These are phyloP conservation scores for Drosophila aff. DNA, from an alignment of 1,140 invertebrate genomes.

Conservation along the genomic window DNA sequence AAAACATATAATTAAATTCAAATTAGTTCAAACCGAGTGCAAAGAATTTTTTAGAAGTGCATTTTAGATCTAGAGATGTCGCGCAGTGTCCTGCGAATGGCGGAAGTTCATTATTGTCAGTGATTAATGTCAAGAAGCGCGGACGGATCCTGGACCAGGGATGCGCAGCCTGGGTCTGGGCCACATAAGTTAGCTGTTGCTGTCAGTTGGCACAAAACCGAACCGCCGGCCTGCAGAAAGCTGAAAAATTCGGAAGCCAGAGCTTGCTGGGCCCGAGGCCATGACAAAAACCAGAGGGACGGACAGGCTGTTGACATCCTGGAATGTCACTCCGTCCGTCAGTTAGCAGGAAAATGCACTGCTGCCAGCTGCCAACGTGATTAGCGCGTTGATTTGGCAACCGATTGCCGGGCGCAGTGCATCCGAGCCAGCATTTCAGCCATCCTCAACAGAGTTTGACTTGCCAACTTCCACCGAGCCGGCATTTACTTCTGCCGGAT, in stretches of 20 bases:
- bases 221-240: slow-evolving; percentile 1
- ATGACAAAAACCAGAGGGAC: slow-evolving; percentile 3
- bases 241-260: slow-evolving; percentile 20
- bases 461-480: slow-evolving; percentile 30
- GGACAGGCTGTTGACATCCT: slow-evolving; percentile 55
- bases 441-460: slow-evolving; percentile 38
- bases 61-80: slow-evolving; percentile 36
- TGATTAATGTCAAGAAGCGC: slow-evolving; percentile 79
- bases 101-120: slow-evolving; percentile 85
- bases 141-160: slow-evolving; percentile 2
- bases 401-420: slow-evolving; percentile 45
- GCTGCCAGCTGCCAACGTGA: slow-evolving; percentile 59
- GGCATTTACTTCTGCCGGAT: slow-evolving; percentile 17
- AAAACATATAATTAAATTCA: not conserved
- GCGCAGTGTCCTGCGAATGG: slow-evolving; percentile 58
- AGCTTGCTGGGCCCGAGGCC: slow-evolving; percentile 5
- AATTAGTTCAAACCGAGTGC: not conserved
- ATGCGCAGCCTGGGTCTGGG: slow-evolving; percentile 16
- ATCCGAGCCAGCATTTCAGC: slow-evolving; percentile 12
- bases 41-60: slow-evolving; percentile 16
- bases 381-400: slow-evolving; percentile 80
- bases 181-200: slow-evolving; percentile 75
- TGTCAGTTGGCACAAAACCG: slow-evolving; percentile 50
- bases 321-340: slow-evolving; percentile 57
- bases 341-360: slow-evolving; percentile 59